phyloP scores from a whole-genome alignment of 2,113 vertebrate species.

The Phainopepla nitens region DNA sequence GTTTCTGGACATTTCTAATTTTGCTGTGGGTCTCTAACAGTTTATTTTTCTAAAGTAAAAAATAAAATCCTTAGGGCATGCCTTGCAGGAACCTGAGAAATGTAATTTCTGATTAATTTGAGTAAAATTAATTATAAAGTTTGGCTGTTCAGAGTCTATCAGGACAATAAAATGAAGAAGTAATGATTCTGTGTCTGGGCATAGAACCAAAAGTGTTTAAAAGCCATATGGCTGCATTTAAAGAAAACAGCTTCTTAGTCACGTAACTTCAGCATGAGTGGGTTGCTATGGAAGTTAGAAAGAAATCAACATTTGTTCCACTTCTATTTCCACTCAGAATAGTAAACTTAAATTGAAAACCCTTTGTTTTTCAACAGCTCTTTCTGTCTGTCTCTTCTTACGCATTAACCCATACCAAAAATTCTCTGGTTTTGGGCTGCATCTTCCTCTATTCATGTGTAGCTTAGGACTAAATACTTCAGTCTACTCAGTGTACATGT shows the following conservation, averaged over 20 bases:
- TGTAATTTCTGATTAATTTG: not conserved
- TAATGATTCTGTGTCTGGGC: constrained; percentile 13
- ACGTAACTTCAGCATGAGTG: not conserved
- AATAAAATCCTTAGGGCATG: not conserved
- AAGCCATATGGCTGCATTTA: constrained; percentile 57
- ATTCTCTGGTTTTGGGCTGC: not conserved
- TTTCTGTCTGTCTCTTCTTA: not conserved
- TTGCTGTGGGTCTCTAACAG: not conserved
- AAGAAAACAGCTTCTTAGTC: constrained; percentile 41
- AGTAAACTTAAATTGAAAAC: not conserved
- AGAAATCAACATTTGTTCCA: constrained; percentile 17
- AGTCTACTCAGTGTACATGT: not conserved
- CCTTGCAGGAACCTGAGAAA: not conserved
- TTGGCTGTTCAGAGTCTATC: not conserved
- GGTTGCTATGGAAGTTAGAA: constrained; percentile 49
- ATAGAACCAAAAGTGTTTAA: constrained; percentile 1
- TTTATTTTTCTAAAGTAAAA: not conserved
- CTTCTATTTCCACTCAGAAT: not conserved
- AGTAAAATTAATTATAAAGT: not conserved
- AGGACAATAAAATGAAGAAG: constrained; percentile 6
- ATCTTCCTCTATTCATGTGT: fast-evolving
- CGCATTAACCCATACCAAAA: not conserved
- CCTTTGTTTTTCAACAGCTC: not conserved
- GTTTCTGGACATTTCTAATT: not conserved
- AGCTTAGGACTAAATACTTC: not conserved